A percentile compares a stretch with the other conserved stretches of the same genome.
Evolutionary conservation across 2,113 vertebrate genomes (phyloP).

Genomic region (Erythrocercus mccallii): DNA sequence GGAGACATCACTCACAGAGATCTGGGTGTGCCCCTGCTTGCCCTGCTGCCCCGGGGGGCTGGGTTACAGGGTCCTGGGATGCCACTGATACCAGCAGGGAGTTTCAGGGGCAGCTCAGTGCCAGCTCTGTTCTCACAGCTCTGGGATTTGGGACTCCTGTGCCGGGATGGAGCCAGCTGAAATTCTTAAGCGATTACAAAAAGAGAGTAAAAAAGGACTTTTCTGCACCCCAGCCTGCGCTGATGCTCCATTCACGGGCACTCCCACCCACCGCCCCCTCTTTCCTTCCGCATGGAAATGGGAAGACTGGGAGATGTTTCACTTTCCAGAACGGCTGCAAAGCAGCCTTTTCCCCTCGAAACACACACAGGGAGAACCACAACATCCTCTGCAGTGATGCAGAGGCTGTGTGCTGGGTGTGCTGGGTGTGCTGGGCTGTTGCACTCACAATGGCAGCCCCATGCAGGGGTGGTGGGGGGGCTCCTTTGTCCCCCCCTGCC

Average conservation of each 20-base stretch:
- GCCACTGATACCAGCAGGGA: background rate
- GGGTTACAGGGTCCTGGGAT: background rate
- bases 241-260: background rate
- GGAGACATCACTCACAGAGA: background rate
- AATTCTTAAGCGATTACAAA: conserved; percentile 25
- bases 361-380: rapidly evolving
- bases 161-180: background rate
- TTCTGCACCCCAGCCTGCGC: background rate
- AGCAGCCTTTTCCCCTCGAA: background rate
- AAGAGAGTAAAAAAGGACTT: background rate
- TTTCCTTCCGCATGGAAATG: conserved; percentile 12
- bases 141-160: background rate
- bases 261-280: conserved; percentile 27
- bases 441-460: rapidly evolving
- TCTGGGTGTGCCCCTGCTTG: background rate
- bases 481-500: background rate
- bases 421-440: background rate
- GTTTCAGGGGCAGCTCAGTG: background rate
- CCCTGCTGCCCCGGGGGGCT: rapidly evolving
- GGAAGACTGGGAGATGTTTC: background rate
- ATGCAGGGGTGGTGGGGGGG: rapidly evolving
- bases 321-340: background rate
- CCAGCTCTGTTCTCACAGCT: conserved; percentile 35
- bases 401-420: too few species aligned
- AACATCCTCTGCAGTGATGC: rapidly evolving